A percentile compares a stretch with the other conserved stretches of the same genome.
Evolutionary conservation across 2,888 invertebrate species (phyloP).

Genomic region (Cheilosia soror): DNA sequence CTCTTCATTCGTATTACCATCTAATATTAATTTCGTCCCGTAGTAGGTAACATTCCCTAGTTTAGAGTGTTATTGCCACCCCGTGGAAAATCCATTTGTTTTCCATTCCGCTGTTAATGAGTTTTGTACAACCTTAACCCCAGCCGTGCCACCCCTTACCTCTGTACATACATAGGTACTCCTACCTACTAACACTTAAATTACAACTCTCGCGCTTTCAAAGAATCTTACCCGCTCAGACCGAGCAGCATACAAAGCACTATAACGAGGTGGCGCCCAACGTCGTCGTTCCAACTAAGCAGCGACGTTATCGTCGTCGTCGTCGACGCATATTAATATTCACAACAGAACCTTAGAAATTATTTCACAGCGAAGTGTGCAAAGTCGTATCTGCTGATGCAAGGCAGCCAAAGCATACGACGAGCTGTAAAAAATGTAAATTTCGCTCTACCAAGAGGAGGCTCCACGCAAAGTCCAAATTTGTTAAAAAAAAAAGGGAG

Average conservation of each 20-base stretch:
- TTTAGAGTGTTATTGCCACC: slow-evolving; percentile 69
- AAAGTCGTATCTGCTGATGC: slow-evolving; percentile 61
- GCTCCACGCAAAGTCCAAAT: slow-evolving; percentile 66
- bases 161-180: too few relatives aligned
- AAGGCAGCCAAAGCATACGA: slow-evolving; percentile 51
- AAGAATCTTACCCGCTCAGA: slow-evolving; percentile 55
- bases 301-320: slow-evolving; percentile 7
- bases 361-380: slow-evolving; percentile 72
- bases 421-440: slow-evolving; percentile 66
- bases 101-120: slow-evolving; percentile 75
- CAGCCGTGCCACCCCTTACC: background rate
- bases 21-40: slow-evolving; percentile 71
- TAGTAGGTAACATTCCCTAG: slow-evolving; percentile 35
- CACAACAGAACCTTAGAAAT: slow-evolving; percentile 72
- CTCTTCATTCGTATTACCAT: slow-evolving; percentile 70
- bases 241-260: slow-evolving; percentile 59
- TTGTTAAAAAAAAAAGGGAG: slow-evolving; percentile 41
- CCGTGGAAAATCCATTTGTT: slow-evolving; percentile 76
- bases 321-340: slow-evolving; percentile 67
- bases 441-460: slow-evolving; percentile 58
- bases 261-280: slow-evolving; percentile 32
- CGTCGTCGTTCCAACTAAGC: slow-evolving; percentile 1
- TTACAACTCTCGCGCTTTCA: slow-evolving; percentile 58
- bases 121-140: slow-evolving; percentile 57
- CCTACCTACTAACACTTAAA: slow-evolving; percentile 66